These are phyloP conservation scores for Etheostoma cragini DNA, from an alignment of 2,113 vertebrate genomes.

Conservation along the genomic window DNA sequence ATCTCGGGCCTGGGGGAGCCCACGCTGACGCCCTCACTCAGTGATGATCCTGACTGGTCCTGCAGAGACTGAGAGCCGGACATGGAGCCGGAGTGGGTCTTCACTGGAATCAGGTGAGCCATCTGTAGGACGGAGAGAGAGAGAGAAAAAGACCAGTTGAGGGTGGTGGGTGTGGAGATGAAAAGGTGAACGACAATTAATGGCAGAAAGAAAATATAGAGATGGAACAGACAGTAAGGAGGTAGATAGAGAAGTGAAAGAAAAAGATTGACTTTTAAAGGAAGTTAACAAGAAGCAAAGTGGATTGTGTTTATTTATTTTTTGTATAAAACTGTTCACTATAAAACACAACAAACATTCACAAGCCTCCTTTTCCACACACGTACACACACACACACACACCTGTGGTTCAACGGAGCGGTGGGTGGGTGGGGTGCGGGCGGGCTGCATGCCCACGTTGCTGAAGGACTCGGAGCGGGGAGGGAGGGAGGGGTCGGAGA, in stretches of 20 bases:
- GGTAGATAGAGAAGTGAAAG: neutral
- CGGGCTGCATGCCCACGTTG: constrained; percentile 92
- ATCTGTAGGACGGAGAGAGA: constrained; percentile 76
- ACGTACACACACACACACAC: constrained; percentile 58
- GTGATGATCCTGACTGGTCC: constrained; percentile 91
- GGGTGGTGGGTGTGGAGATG: neutral
- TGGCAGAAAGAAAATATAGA: neutral
- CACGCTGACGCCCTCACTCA: constrained; percentile 86
- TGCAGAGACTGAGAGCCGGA: constrained; percentile 95
- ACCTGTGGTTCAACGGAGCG: constrained; percentile 95
- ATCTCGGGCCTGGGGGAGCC: constrained; percentile 91
- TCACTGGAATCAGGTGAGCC: constrained; percentile 93
- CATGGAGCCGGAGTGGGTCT: constrained; percentile 91
- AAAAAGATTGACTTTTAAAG: neutral
- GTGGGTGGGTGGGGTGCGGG: constrained; percentile 91
- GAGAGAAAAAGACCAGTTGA: neutral
- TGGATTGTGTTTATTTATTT: constrained; percentile 3
- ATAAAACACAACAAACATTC: constrained; percentile 4
- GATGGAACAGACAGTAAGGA: neutral
- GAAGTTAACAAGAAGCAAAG: neutral
- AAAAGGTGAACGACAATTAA: neutral
- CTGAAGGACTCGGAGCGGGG: constrained; percentile 97
- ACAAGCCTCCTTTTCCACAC: neutral
- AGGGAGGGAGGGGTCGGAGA: constrained; percentile 94
- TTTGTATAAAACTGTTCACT: neutral